Conservation (phyloP, 1,140 invertebrate species). For the Danaus plexippus region DNA sequence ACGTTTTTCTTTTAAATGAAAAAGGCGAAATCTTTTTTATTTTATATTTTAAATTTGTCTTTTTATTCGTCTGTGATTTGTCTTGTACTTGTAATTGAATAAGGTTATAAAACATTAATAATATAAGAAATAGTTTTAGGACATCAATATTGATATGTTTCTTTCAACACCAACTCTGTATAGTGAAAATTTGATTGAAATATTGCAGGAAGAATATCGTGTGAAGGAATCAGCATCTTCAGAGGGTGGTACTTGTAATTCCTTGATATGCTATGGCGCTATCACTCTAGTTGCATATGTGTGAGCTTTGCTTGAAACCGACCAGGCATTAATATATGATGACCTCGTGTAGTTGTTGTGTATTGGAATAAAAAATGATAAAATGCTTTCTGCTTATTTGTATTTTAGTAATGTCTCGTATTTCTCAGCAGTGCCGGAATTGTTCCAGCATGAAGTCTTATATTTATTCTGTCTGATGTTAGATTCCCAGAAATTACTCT, state of each 20-base stretch:
- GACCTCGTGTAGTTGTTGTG: slow-evolving; percentile 24
- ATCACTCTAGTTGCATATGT: slow-evolving; percentile 50
- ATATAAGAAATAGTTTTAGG: no score
- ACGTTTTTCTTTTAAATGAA: no score
- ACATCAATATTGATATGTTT: slow-evolving; percentile 5
- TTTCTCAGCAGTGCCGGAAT: slow-evolving; percentile 40
- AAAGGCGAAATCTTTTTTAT: no score
- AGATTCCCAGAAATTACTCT: slow-evolving; percentile 75
- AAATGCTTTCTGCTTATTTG: slow-evolving; percentile 30
- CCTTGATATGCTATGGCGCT: slow-evolving; percentile 52
- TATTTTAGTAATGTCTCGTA: slow-evolving; percentile 33
- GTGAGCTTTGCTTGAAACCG: slow-evolving; percentile 52
- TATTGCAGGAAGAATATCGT: slow-evolving; percentile 50
- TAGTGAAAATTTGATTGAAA: no score
- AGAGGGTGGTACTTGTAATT: slow-evolving; percentile 52
- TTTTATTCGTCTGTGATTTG: not conserved
- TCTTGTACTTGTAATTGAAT: no score
- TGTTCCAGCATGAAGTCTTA: slow-evolving; percentile 74
- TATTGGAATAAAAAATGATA: slow-evolving; percentile 48
- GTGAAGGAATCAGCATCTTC: slow-evolving; percentile 51
- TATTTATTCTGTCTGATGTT: slow-evolving; percentile 75
- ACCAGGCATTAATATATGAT: slow-evolving; percentile 37
- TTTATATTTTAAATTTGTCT: no score
- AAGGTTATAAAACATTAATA: no score
- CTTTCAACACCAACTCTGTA: no score